phyloP scores from a whole-genome alignment of 1,140 invertebrate species.

The Maniola jurtina region DNA sequence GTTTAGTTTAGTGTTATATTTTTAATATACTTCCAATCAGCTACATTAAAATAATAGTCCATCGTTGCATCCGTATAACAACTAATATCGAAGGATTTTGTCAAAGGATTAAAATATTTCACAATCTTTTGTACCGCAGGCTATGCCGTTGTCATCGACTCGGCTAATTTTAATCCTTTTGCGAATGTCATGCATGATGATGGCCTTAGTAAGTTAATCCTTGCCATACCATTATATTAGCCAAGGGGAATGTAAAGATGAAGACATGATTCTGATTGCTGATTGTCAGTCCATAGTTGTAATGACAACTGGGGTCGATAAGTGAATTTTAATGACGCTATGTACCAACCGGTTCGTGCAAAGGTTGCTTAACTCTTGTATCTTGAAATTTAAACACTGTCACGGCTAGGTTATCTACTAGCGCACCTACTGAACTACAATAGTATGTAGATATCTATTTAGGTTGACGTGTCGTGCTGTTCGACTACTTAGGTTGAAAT shows the following conservation, averaged over 20 bases:
- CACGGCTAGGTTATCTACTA: background rate
- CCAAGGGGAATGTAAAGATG: background rate
- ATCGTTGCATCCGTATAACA: background rate
- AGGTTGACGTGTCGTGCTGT: background rate
- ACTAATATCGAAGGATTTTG: background rate
- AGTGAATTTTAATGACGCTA: conserved; percentile 6
- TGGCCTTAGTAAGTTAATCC: background rate
- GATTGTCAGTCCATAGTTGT: conserved; percentile 8
- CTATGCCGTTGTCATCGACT: background rate
- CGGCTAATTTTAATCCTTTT: background rate
- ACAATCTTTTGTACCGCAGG: background rate
- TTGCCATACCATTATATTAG: background rate
- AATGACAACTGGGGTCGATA: conserved; percentile 11
- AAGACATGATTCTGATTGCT: background rate
- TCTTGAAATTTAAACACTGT: conserved; percentile 6
- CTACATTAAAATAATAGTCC: too few relatives aligned
- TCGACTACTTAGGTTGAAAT: background rate
- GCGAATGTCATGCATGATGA: background rate
- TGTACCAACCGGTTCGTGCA: conserved; percentile 15
- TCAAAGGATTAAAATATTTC: conserved; percentile 1
- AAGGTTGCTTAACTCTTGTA: conserved; percentile 14
- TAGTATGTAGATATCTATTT: background rate
- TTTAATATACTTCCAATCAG: too few relatives aligned
- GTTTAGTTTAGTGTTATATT: too few relatives aligned
- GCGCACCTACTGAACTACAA: conserved; percentile 3